Evolutionary conservation across 2,888 invertebrate genomes (phyloP).

Genomic region (Zygogramma bicolorata): DNA sequence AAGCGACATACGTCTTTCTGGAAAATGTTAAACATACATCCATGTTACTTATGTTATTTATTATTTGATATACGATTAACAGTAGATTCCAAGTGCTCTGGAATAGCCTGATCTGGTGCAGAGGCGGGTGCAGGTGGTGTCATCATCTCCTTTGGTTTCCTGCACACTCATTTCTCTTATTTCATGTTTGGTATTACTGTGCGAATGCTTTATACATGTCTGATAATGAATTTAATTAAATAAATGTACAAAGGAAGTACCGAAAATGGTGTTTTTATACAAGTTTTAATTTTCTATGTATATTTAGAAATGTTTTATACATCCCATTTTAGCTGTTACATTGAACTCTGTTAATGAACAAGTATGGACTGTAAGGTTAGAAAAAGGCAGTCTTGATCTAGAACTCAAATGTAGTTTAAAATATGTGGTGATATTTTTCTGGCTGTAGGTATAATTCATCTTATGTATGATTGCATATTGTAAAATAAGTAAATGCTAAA

Average conservation of each 20-base stretch:
- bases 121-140: conserved; percentile 40
- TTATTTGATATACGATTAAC: conserved; percentile 53
- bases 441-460: conserved; percentile 68
- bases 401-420: conserved; percentile 68
- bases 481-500: conserved; percentile 68
- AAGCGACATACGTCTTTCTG: conserved; percentile 67
- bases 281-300: conserved; percentile 67
- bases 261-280: conserved; percentile 68
- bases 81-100: conserved; percentile 53
- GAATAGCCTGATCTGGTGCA: conserved; percentile 60
- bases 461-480: conserved; percentile 68
- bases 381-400: conserved; percentile 65
- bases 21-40: conserved; percentile 68
- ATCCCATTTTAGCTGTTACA: conserved; percentile 62
- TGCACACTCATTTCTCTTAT: conserved; percentile 65
- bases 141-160: conserved; percentile 53
- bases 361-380: conserved; percentile 59
- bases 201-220: conserved; percentile 72
- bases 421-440: conserved; percentile 69
- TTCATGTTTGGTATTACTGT: conserved; percentile 70
- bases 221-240: conserved; percentile 68
- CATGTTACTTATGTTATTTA: conserved; percentile 67
- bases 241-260: conserved; percentile 71
- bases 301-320: conserved; percentile 63
- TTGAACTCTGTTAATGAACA: conserved; percentile 62